phyloP scores from a whole-genome alignment of 2,797 vertebrate species.

The Hoplostethus atlanticus region DNA sequence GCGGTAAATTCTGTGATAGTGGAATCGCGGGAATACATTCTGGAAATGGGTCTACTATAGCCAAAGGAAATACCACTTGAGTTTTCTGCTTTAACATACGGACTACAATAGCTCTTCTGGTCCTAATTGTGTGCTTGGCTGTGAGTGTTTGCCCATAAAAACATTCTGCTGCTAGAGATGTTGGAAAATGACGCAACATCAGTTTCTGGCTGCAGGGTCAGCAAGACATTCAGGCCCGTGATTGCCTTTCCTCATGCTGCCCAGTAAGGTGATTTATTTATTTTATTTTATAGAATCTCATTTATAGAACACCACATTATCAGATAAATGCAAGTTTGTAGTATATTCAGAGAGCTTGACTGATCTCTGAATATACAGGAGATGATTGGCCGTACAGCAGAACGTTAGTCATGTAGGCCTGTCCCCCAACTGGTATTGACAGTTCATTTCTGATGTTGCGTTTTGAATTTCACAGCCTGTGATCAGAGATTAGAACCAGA shows the following conservation, averaged over 20 bases:
- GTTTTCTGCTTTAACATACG: not conserved
- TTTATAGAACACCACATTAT: no score
- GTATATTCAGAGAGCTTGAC: no score
- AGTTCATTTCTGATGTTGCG: no score
- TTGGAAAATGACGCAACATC: conserved; percentile 29
- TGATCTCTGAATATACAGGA: no score
- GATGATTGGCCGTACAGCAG: no score
- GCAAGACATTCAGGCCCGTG: not conserved
- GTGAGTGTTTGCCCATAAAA: conserved; percentile 32
- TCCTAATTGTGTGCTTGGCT: not conserved
- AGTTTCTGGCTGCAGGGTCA: conserved; percentile 15
- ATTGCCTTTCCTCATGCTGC: not conserved
- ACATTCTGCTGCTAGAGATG: conserved; percentile 18
- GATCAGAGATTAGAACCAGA: no score
- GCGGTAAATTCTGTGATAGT: no score
- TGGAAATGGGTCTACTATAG: not conserved
- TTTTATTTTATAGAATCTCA: no score
- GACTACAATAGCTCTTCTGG: not conserved
- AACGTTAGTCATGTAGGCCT: no score
- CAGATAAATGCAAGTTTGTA: no score
- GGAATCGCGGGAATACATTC: not conserved
- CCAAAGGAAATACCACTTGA: not conserved
- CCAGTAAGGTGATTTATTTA: not conserved
- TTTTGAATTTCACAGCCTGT: no score
- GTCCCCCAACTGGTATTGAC: no score